Evolutionary conservation across 2,113 vertebrate genomes (phyloP).

Genomic region (Psilopsiagon aurifrons): DNA sequence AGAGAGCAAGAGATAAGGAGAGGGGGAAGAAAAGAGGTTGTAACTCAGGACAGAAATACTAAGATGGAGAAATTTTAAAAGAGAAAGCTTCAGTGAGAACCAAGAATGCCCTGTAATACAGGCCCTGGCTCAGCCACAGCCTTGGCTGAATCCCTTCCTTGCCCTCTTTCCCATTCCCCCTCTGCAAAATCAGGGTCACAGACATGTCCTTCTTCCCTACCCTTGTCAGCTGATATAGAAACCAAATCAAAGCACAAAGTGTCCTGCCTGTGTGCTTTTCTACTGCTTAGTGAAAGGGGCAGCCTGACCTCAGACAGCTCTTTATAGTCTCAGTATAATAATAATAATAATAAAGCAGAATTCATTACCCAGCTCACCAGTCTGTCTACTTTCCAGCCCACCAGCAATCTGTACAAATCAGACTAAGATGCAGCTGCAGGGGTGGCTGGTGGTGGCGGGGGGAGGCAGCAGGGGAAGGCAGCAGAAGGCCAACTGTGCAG

Average conservation of each 20-base stretch:
- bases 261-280: neutral
- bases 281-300: neutral
- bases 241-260: neutral
- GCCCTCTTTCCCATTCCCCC: neutral
- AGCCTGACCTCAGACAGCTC: neutral
- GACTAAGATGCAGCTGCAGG: neutral
- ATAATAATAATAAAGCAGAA: neutral
- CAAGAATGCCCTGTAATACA: neutral
- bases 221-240: neutral
- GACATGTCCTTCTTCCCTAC: neutral
- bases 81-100: neutral
- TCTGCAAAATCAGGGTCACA: neutral
- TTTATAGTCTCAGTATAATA: constrained; percentile 17
- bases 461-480: neutral
- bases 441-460: neutral
- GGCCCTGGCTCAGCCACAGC: neutral
- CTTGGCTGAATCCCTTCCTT: neutral
- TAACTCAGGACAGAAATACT: neutral
- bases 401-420: neutral
- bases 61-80: neutral
- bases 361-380: constrained; percentile 10
- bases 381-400: neutral
- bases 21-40: neutral
- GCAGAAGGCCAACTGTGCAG: neutral
- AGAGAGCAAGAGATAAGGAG: fast-evolving